These are phyloP conservation scores for Festucalex cinctus DNA, from an alignment of 2,113 vertebrate species.

Conservation along the genomic window DNA sequence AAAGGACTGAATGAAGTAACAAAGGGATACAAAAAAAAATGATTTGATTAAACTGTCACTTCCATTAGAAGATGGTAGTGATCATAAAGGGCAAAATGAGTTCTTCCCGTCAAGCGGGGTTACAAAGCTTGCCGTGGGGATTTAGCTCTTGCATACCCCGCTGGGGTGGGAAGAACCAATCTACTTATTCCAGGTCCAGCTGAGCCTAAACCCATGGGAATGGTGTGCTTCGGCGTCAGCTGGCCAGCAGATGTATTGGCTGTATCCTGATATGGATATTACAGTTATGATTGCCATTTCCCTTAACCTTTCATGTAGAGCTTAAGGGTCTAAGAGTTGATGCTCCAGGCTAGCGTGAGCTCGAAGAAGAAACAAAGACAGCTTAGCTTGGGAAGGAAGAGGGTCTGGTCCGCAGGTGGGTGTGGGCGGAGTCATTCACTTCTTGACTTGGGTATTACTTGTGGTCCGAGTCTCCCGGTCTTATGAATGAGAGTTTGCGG, in stretches of 20 bases:
- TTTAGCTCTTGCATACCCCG: constrained; percentile 37
- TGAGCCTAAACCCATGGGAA: constrained; percentile 27
- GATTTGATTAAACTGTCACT: no score
- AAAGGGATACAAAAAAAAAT: not conserved
- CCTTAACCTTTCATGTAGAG: constrained; percentile 61
- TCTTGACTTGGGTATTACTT: constrained; percentile 1
- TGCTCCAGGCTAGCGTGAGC: constrained; percentile 38
- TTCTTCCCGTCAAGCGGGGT: no score
- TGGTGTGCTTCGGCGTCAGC: constrained; percentile 47
- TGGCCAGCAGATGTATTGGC: constrained; percentile 65
- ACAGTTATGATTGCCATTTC: constrained; percentile 64
- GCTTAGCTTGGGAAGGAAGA: constrained; percentile 42
- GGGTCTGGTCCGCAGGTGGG: constrained; percentile 40
- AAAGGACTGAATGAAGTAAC: constrained; percentile 11
- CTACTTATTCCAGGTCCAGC: constrained; percentile 33
- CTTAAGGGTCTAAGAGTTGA: constrained; percentile 44
- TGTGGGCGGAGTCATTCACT: constrained; percentile 25
- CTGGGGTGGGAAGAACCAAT: constrained; percentile 29
- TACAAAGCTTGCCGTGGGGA: constrained; percentile 29
- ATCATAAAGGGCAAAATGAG: constrained; percentile 15
- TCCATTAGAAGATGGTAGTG: not conserved
- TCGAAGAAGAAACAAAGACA: constrained; percentile 39
- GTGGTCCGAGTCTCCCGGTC: not conserved
- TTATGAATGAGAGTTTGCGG: not conserved
- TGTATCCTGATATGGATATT: constrained; percentile 65